Evolutionary conservation across 1,140 invertebrate species (phyloP).

Genomic region (Drosophila lacertosa): DNA sequence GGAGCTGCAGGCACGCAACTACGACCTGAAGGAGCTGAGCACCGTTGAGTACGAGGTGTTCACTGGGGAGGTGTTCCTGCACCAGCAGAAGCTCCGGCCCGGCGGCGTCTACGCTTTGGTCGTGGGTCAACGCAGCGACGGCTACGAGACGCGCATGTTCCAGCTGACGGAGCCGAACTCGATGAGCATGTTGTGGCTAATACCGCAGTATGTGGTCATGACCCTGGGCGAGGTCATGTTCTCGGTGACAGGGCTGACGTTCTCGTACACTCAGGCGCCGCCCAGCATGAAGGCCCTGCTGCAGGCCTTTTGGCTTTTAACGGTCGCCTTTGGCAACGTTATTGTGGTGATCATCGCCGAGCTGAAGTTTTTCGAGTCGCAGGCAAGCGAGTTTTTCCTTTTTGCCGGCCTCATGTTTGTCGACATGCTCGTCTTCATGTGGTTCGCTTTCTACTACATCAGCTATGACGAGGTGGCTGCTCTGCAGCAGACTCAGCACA

Average conservation of each 20-base stretch:
- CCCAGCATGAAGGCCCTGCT: slow-evolving; percentile 95
- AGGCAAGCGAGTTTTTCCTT: slow-evolving; percentile 92
- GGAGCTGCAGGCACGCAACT: slow-evolving; percentile 53
- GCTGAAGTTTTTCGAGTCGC: slow-evolving; percentile 71
- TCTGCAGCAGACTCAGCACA: background rate
- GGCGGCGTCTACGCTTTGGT: slow-evolving; percentile 87
- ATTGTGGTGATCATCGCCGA: slow-evolving; percentile 92
- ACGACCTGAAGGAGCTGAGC: slow-evolving; percentile 59
- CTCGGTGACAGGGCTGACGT: slow-evolving; percentile 95
- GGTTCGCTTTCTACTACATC: slow-evolving; percentile 90
- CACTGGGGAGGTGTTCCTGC: slow-evolving; percentile 11
- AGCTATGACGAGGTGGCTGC: slow-evolving; percentile 51
- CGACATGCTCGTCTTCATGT: slow-evolving; percentile 92
- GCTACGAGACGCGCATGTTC: slow-evolving; percentile 39
- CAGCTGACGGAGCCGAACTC: slow-evolving; percentile 88
- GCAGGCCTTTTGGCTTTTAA: slow-evolving; percentile 95
- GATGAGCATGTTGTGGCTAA: slow-evolving; percentile 91
- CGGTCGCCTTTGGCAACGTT: slow-evolving; percentile 96
- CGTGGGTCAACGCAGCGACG: slow-evolving; percentile 60
- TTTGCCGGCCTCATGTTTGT: slow-evolving; percentile 93
- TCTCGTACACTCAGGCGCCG: slow-evolving; percentile 95
- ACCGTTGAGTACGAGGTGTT: slow-evolving; percentile 45
- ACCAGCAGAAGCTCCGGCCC: slow-evolving; percentile 43
- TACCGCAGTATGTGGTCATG: slow-evolving; percentile 94
- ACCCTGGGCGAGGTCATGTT: slow-evolving; percentile 94